Percentiles rank a stretch among this genome's conserved stretches.
Evolutionary conservation across 2,113 vertebrate species (phyloP).

Genomic region (Odocoileus hemionus): DNA sequence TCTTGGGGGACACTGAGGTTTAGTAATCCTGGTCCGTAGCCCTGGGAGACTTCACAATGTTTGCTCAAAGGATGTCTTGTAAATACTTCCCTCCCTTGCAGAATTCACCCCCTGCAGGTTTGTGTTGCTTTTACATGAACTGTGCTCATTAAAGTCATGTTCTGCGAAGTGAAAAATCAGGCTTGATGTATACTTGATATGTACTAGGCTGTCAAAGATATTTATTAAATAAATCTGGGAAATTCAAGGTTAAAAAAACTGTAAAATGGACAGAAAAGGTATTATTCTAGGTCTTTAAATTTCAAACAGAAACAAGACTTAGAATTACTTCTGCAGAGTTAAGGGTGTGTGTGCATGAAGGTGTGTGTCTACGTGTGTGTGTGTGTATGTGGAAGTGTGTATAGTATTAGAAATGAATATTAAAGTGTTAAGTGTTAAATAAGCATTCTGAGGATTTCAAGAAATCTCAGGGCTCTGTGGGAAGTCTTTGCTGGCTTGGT

Average conservation of each 20-base stretch:
- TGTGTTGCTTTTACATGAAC: not conserved
- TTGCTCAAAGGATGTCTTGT: not conserved
- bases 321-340: not conserved
- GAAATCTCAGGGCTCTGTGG: not conserved
- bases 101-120: not conserved
- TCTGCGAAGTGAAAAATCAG: not conserved
- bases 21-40: not conserved
- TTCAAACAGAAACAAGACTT: not conserved
- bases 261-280: not conserved
- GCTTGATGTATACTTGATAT: not conserved
- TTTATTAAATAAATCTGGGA: not conserved
- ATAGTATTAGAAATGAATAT: not conserved
- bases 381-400: fast-evolving
- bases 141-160: not conserved
- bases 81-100: not conserved
- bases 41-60: not conserved
- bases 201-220: not conserved
- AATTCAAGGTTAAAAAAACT: not conserved
- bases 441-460: not conserved
- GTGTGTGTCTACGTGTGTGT: not conserved
- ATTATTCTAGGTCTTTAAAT: not conserved
- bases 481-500: not conserved
- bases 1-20: not conserved
- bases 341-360: not conserved
- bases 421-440: not conserved